phyloP scores from a whole-genome alignment of 2,888 invertebrate species.

The Andrena praecox region DNA sequence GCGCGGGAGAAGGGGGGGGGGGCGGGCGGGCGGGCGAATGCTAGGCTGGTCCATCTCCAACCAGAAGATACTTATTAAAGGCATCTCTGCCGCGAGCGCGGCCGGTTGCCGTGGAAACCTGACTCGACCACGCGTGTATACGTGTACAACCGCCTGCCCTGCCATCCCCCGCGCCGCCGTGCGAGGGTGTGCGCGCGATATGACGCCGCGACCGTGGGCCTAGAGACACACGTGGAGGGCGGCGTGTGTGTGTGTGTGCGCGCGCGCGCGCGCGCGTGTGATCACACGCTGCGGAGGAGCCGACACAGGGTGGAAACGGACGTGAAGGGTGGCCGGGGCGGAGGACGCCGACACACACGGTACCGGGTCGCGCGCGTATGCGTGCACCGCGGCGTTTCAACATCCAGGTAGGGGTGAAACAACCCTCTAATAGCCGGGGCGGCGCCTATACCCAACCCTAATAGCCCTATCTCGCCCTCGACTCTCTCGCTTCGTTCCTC shows the following conservation, averaged over 20 bases:
- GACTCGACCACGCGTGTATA: slow-evolving; percentile 67
- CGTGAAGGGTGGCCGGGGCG: slow-evolving; percentile 13
- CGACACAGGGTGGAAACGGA: slow-evolving; percentile 27
- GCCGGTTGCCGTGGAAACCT: slow-evolving; percentile 83
- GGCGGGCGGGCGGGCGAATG: slow-evolving; percentile 44
- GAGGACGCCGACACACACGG: slow-evolving; percentile 43
- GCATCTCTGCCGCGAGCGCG: slow-evolving; percentile 80
- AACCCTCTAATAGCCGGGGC: slow-evolving; percentile 85
- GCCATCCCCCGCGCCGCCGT: neutral
- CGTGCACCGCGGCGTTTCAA: slow-evolving; percentile 66
- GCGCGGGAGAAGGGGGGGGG: neutral
- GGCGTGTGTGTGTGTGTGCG: neutral
- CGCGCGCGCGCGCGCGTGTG: slow-evolving; percentile 51
- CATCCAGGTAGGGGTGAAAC: slow-evolving; percentile 78
- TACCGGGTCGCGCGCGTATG: neutral
- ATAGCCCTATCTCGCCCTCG: slow-evolving; percentile 84
- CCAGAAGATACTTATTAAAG: slow-evolving; percentile 83
- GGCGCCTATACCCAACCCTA: slow-evolving; percentile 84
- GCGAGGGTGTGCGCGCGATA: slow-evolving; percentile 48
- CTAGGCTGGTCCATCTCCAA: slow-evolving; percentile 70
- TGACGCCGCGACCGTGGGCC: slow-evolving; percentile 56
- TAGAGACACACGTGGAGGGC: slow-evolving; percentile 38
- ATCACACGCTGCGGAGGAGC: slow-evolving; percentile 64
- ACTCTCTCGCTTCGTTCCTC: slow-evolving; percentile 66
- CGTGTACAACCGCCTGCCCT: slow-evolving; percentile 52